phyloP scores from a whole-genome alignment of 2,888 invertebrate genomes.

The Nemurella pictetii region DNA sequence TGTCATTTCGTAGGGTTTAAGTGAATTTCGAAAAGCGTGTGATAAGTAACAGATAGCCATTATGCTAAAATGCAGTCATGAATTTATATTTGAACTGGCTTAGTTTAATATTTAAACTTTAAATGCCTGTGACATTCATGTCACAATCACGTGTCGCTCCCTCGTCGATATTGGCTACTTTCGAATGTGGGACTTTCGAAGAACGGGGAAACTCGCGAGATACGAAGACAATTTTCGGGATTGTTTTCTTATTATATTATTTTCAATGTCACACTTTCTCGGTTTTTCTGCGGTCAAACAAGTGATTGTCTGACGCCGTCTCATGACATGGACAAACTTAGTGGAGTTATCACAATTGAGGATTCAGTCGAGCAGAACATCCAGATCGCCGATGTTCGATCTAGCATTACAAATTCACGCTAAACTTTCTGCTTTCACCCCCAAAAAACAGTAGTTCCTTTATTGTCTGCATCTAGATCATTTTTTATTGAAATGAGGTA shows the following conservation, averaged over 20 bases:
- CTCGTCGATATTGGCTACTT: not conserved
- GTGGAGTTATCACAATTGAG: not conserved
- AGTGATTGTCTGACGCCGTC: not conserved
- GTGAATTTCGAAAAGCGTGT: no score
- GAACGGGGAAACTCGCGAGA: not conserved
- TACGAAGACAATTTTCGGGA: not conserved
- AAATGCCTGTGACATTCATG: not conserved
- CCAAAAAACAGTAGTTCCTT: not conserved
- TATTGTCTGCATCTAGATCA: not conserved
- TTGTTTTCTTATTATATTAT: not conserved
- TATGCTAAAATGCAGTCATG: no score
- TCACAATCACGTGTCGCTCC: not conserved
- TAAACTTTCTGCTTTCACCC: not conserved
- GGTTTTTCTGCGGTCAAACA: not conserved
- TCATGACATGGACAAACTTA: not conserved
- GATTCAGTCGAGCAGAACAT: not conserved
- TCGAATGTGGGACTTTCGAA: not conserved
- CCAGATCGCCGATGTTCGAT: not conserved
- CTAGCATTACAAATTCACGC: no score
- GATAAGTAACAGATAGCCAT: no score
- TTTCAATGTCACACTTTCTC: not conserved
- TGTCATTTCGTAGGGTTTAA: not conserved
- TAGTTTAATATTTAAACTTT: no score
- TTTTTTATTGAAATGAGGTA: not conserved
- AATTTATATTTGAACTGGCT: not conserved